Evolutionary conservation across 2,888 invertebrate genomes (phyloP), one percentile per base, ranked within the genome.

Genomic region (Hofmannophila pseudospretella): DNA sequence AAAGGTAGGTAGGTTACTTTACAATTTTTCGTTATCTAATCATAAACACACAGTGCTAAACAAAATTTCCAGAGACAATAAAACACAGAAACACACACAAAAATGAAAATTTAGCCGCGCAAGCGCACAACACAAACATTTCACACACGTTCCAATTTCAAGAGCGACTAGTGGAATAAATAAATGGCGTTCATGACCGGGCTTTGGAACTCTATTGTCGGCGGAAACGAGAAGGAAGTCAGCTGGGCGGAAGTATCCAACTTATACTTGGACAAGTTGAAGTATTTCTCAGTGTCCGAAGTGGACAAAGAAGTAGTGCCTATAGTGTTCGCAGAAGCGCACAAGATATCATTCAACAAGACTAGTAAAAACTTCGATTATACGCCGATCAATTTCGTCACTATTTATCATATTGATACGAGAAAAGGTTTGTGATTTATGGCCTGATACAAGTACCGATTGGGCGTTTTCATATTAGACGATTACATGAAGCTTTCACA

Each of bases 281-380:
- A 93, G 69, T 89, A 86, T 51, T 78, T 93, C 53, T 91, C 92
- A 8, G 89, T 92, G 49, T 93, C 93, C 26, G 90, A 90, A 55
- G 60, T 88, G 34, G 92, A 93, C 60, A 84, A 79, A 47, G 89
- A 90, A 51, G 91, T 86, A 45, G 67, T 66, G 20, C 89, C 92
- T 0, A 85, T 91, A 40, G 90, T 91, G 45, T 91, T 90, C 57
- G 71, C 81, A 28, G 88, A 88, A 57, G 73, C 87, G 1, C 90
- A 87, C 39, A 74, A 81, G 36, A 84, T 86, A 27, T 44, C 64
- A 0, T 84, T 84, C 41, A 88, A 88, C 53, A 79, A 77, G 44
- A 67, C 74, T 27, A 88, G 84, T 27, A 76, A 88, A 25, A 90
- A 89, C 35, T 69, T 89, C 32, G 69, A 85, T 45, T 91, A 89